Percentiles rank a stretch among this genome's conserved stretches.
These are phyloP conservation scores for Hypotaenidia okinawae DNA, from an alignment of 2,797 vertebrate genomes.

Conservation along the genomic window DNA sequence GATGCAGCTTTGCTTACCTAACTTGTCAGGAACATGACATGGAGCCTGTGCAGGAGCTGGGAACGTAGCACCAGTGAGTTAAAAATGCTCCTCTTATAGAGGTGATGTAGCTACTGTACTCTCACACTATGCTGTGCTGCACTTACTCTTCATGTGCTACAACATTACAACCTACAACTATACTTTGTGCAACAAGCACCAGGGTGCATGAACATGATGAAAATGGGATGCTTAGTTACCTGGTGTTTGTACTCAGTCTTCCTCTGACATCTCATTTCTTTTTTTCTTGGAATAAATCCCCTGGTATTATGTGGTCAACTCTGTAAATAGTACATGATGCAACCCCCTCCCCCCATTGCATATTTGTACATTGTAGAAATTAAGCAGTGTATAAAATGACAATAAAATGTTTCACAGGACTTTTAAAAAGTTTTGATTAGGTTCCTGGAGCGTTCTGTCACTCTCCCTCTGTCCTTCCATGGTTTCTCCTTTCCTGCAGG, in stretches of 20 bases:
- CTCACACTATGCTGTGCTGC: neutral
- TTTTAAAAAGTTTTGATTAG: neutral
- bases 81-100: conserved; percentile 64
- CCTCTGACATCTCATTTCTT: neutral
- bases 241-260: conserved; percentile 31
- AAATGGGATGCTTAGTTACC: neutral
- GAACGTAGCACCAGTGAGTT: neutral
- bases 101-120: conserved; percentile 1
- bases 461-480: neutral
- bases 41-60: neutral
- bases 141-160: neutral
- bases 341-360: neutral
- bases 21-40: neutral
- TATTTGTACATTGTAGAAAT: conserved; percentile 74
- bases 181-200: neutral
- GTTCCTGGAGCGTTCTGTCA: neutral
- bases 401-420: conserved; percentile 71
- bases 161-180: neutral
- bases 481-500: neutral
- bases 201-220: neutral
- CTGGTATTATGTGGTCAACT: conserved; percentile 28
- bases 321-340: conserved; percentile 76
- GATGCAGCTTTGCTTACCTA: neutral
- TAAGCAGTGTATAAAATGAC: conserved; percentile 64
- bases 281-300: neutral